Base-by-base conservation (phyloP, 2,797 vertebrate genomes). In the Peromyscus nudipes region DNA sequence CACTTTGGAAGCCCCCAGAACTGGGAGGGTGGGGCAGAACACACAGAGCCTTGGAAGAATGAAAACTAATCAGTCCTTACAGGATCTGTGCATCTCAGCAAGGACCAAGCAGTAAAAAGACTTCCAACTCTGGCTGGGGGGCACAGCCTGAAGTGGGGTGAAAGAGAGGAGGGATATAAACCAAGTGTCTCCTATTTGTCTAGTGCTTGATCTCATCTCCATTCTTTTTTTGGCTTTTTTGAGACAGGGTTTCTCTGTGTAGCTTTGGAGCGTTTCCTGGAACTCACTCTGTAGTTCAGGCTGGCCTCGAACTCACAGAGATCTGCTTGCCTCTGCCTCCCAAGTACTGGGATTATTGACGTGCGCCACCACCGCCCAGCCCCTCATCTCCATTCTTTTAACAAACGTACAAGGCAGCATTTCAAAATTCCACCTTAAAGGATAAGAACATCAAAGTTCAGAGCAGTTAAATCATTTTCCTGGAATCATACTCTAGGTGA, bases 381-480 rank as follows among this genome's bases (percentile, higher is more conserved):
- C 52, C 14, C 57, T 60, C 21, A 60, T 60, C 21, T 60, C 57
- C 21, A 60, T 62, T 62, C 25, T 91, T 86, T 86, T 10, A 94
- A 75, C 23, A 91, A 91, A 77, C 4, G 83, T 40, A n/a, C 9
- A 87, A 71, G 40, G 60, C 25, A 27, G 14, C 25, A 34, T 83
- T 91, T 93, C 96, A 49, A 77, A 95, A 91, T 89, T 96, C 57
- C 46, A 96, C 40, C 88, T 96, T 27, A 94, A 94, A 84, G 40
- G 7, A 90, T 49, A 95, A 89, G 49, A 86, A 95, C 86, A 81
- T 37, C 71, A 65, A 97, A 93, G 14, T 93, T 93, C 75, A 83
- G 67, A 73, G 5, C 95, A 93, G 79, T 64, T 95, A 96, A 91
- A 86, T 93, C 46, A 95, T 94, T 95, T 95, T 34, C 25, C 40